A percentile compares a stretch with the other conserved stretches of the same genome.
Evolutionary conservation across 2,888 invertebrate genomes (phyloP).

Genomic region (Cyclophora albipunctata): DNA sequence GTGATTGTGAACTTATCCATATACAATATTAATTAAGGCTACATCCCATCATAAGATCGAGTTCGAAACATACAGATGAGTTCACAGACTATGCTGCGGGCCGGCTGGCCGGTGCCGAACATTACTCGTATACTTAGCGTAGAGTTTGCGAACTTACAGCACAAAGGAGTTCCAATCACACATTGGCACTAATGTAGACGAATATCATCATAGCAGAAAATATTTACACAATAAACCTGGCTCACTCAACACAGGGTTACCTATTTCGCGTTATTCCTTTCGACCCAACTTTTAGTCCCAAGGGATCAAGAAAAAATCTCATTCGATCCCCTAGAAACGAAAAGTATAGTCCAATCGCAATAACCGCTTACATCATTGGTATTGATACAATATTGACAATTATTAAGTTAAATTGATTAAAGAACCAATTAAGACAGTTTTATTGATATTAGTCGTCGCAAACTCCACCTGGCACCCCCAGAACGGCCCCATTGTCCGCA

Average conservation of each 20-base stretch:
- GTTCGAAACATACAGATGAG: conserved; percentile 32
- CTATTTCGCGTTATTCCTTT: no score
- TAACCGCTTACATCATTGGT: no score
- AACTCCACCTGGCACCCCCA: conserved; percentile 11
- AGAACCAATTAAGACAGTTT: no score
- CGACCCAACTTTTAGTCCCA: no score
- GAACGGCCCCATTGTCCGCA: conserved; percentile 28
- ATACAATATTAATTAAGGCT: conserved; percentile 27
- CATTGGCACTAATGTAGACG: not conserved
- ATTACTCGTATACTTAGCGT: not conserved
- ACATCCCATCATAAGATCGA: conserved; percentile 25
- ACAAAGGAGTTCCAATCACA: not conserved
- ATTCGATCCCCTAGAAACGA: no score
- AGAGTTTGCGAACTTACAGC: not conserved
- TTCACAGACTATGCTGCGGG: conserved; percentile 31
- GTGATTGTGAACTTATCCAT: conserved; percentile 42
- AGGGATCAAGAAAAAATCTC: no score
- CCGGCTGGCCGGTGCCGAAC: conserved; percentile 15
- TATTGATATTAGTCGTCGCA: no score
- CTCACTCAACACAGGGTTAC: no score
- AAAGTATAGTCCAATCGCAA: no score
- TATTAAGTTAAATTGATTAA: no score
- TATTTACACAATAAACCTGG: no score
- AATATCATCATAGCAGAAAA: not conserved
- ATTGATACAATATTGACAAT: no score